These are phyloP conservation scores for Coracias cyanogaster DNA, from an alignment of 2,797 vertebrate species.

Conservation along the genomic window DNA sequence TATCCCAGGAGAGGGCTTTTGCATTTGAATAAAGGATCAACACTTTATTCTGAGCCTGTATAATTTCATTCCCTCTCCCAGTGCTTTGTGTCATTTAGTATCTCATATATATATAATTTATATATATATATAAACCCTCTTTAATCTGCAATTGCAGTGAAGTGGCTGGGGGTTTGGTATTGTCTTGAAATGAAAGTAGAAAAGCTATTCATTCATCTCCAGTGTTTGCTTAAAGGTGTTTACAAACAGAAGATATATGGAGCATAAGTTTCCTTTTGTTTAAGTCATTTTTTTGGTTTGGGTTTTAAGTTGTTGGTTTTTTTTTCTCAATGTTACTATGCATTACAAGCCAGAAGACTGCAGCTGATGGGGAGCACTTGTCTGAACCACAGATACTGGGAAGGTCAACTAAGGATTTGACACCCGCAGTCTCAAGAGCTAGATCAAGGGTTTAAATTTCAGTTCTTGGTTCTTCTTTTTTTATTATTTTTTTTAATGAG, in stretches of 20 bases:
- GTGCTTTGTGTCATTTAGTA: slow-evolving; percentile 43
- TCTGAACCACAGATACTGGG: not conserved
- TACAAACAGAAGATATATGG: slow-evolving; percentile 18
- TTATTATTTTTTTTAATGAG: too few species aligned
- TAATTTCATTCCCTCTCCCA: not conserved
- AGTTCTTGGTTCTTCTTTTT: not conserved
- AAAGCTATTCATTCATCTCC: slow-evolving; percentile 43
- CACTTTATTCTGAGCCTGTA: slow-evolving; percentile 28
- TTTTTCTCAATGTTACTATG: not conserved
- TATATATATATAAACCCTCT: not conserved
- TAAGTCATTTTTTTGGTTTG: not conserved
- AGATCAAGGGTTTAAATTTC: not conserved
- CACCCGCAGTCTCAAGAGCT: not conserved
- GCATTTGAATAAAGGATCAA: slow-evolving; percentile 42
- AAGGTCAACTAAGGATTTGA: not conserved
- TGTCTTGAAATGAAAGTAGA: slow-evolving; percentile 39
- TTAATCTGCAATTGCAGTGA: slow-evolving; percentile 28
- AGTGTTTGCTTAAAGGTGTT: slow-evolving; percentile 60
- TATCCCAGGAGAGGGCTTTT: not conserved
- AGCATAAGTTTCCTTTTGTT: not conserved
- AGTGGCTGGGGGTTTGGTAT: not conserved
- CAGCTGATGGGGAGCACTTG: not conserved
- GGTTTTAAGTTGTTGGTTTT: not conserved
- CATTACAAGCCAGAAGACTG: not conserved
- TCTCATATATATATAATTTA: not conserved